Conservation (phyloP, 2,888 invertebrate species). For the Leuctra nigra region DNA sequence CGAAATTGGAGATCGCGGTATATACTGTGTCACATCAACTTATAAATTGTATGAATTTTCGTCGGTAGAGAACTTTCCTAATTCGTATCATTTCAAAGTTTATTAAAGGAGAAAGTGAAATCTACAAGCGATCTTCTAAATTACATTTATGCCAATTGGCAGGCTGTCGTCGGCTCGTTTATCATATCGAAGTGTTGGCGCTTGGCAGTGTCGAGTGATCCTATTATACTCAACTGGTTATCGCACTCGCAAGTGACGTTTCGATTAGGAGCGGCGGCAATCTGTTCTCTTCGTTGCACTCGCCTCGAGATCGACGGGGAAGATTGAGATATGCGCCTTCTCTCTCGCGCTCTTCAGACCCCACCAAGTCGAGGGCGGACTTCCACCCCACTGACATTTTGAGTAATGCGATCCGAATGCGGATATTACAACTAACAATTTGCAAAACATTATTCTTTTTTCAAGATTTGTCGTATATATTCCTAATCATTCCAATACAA, state of each 20-base stretch:
- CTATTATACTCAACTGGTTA: slow-evolving; percentile 5
- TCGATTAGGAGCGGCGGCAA: slow-evolving; percentile 6
- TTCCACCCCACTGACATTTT: slow-evolving; percentile 10
- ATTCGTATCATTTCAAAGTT: background rate
- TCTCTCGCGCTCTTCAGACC: no score
- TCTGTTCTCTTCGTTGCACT: slow-evolving; percentile 8
- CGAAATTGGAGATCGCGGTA: no score
- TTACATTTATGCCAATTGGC: slow-evolving; percentile 1
- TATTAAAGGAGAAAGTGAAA: slow-evolving; percentile 7
- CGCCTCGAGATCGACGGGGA: background rate
- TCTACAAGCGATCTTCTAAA: slow-evolving; percentile 1
- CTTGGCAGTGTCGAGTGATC: no score
- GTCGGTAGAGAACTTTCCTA: no score
- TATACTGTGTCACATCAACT: no score
- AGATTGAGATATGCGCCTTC: slow-evolving; percentile 8
- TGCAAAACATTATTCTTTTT: no score
- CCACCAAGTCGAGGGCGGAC: background rate
- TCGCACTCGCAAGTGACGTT: slow-evolving; percentile 2
- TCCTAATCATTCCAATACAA: no score
- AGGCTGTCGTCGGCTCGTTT: no score
- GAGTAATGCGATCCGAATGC: slow-evolving; percentile 12
- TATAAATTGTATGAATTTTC: no score
- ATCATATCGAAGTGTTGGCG: no score
- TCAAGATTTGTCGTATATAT: no score
- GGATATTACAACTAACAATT: slow-evolving; percentile 6